Evolutionary conservation across 2,797 vertebrate species (phyloP), one percentile per base, ranked within the genome.

Genomic region (Enteromius anoplus): DNA sequence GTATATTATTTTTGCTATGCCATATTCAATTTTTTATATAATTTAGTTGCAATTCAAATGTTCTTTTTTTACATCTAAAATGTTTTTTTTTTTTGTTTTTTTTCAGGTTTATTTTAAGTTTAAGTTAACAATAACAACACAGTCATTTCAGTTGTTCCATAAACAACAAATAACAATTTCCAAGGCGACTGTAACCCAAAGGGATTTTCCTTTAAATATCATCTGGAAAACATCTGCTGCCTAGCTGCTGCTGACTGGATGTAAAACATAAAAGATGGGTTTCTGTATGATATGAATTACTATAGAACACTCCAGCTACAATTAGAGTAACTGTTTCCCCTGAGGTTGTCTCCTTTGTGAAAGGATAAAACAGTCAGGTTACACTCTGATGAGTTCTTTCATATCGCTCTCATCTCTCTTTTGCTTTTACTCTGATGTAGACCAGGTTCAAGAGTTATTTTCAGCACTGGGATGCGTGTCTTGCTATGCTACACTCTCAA

Each of bases 201-300:
- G 75, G 75, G 58, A n/a, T 77, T 77, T 47, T 10, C 37, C 23
- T 62, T 76, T 58, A 40, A 45, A 62, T 76, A 11, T 76, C 4
- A 26, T 12, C 23, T 77, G 40, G 58, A 77, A 77, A 77, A 62
- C 75, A 62, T 77, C 55, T 77, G 55, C 55, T 77, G 40, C 75
- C 23, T 62, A 29, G 37, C 5, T 12, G n/a, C 55, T 32, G 19
- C 55, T 47, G 15, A 47, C 40, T 77, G 15, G 4, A 45, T 76
- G n/a, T 62, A 76, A 29, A 76, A 26, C n/a, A 42, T 29, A 76
- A 76, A 76, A 8, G 58, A 14, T 49, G 19, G 19, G 11, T 62
- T 62, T 71, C 51, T 72, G 45, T 76, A 78, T 76, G 69, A 58
- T 51, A 1, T 71, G n/a, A 81, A 68, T 66, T 55, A 58, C 8